Conservation (phyloP, 1,140 invertebrate species). For the Arctopsyche grandis region DNA sequence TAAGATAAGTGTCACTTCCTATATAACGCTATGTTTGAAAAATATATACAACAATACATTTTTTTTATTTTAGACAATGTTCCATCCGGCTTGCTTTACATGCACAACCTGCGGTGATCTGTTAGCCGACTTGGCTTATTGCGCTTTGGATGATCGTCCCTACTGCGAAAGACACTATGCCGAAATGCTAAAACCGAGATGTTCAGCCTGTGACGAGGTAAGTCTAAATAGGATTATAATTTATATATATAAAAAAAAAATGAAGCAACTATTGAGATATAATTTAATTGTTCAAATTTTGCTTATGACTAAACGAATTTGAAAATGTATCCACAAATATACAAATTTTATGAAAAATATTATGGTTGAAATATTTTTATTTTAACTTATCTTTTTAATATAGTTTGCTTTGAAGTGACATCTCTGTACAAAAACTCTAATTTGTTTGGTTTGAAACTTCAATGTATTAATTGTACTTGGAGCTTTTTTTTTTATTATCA, state of each 20-base stretch:
- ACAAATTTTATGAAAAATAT: too few species aligned
- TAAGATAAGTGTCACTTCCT: constrained; percentile 52
- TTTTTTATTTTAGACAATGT: constrained; percentile 67
- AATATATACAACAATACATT: not conserved
- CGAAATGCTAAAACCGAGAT: constrained; percentile 90
- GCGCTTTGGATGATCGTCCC: constrained; percentile 84
- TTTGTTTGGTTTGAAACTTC: too few species aligned
- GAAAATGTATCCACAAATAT: too few species aligned
- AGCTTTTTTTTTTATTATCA: too few species aligned
- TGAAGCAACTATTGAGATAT: too few species aligned
- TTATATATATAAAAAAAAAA: not conserved
- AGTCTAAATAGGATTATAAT: constrained; percentile 59
- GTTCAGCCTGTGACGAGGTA: constrained; percentile 95
- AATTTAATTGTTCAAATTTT: too few species aligned
- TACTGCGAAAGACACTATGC: constrained; percentile 96
- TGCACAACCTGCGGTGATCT: constrained; percentile 87
- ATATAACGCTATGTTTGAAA: not conserved
- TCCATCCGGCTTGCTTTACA: constrained; percentile 90
- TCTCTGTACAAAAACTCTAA: not conserved
- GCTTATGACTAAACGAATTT: too few species aligned
- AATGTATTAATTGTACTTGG: too few species aligned
- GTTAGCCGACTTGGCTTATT: constrained; percentile 93
- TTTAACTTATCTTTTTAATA: too few species aligned
- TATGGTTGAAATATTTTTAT: too few species aligned
- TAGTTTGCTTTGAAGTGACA: not conserved